Conservation (phyloP, 2,888 invertebrate species). For the Leptogaster cylindrica region DNA sequence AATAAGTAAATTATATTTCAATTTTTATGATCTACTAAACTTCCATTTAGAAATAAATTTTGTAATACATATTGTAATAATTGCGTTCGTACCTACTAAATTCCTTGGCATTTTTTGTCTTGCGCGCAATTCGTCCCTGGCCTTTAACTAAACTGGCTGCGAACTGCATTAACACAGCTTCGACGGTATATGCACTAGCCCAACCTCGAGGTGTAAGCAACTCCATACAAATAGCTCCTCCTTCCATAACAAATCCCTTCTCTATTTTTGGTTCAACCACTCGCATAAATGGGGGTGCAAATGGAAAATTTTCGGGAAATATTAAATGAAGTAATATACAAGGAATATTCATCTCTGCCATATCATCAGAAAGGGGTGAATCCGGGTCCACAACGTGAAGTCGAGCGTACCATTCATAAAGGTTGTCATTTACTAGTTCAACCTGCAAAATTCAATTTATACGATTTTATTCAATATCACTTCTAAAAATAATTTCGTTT, state of each 20-base stretch:
- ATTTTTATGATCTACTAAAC: not conserved
- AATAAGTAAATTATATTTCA: not conserved
- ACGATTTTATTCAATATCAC: not conserved
- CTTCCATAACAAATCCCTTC: conserved; percentile 89
- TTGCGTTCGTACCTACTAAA: conserved; percentile 70
- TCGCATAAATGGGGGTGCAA: conserved; percentile 85
- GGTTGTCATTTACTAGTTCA: conserved; percentile 83
- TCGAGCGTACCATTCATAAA: conserved; percentile 88
- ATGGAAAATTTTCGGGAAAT: conserved; percentile 89
- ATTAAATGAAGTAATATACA: conserved; percentile 79
- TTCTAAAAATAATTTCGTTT: no score
- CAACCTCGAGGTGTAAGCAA: conserved; percentile 84
- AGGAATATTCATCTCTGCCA: conserved; percentile 76
- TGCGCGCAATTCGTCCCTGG: conserved; percentile 81
- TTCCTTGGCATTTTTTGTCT: conserved; percentile 78
- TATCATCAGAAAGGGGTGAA: conserved; percentile 81
- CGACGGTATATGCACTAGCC: conserved; percentile 87
- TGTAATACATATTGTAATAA: no score
- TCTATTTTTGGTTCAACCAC: conserved; percentile 82
- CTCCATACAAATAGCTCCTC: conserved; percentile 90
- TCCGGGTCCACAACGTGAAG: conserved; percentile 83
- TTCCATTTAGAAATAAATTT: not conserved
- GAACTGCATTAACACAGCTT: conserved; percentile 88
- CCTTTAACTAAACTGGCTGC: conserved; percentile 88
- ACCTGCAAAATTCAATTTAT: conserved; percentile 63